Conservation (phyloP, 2,113 vertebrate genomes). For the Prunella himalayana region DNA sequence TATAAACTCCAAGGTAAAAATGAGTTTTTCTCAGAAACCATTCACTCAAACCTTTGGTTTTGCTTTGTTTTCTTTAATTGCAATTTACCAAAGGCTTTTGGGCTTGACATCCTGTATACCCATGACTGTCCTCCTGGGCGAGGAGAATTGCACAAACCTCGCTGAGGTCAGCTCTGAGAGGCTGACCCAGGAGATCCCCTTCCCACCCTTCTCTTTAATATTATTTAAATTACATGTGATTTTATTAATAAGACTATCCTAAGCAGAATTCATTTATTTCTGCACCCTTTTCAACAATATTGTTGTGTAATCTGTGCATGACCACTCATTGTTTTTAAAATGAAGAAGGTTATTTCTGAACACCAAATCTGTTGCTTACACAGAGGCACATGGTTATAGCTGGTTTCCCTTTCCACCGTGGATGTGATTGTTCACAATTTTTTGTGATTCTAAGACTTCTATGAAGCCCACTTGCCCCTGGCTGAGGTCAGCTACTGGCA, state of each 20-base stretch:
- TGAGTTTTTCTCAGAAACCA: not conserved
- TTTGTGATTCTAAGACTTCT: not conserved
- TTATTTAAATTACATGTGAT: not conserved
- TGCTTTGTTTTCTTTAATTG: not conserved
- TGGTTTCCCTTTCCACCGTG: accelerated
- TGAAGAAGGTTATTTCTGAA: not conserved
- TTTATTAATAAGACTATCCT: not conserved
- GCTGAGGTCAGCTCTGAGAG: not conserved
- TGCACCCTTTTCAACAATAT: not conserved
- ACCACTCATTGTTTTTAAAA: not conserved
- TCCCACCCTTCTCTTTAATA: not conserved
- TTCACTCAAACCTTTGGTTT: not conserved
- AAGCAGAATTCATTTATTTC: not conserved
- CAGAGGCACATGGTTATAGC: not conserved
- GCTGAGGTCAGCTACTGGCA: not conserved
- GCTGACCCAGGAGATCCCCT: not conserved
- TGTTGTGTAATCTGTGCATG: not conserved
- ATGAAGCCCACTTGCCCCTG: not conserved
- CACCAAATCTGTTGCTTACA: not conserved
- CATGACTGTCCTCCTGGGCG: not conserved
- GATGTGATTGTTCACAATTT: not conserved
- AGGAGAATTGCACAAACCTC: not conserved
- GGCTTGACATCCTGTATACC: not conserved
- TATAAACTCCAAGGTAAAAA: not conserved
- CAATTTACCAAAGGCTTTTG: not conserved